Conservation (phyloP, 30 jellyfish, hydroid and myxozoan species). For the Rhopilema esculentum region DNA sequence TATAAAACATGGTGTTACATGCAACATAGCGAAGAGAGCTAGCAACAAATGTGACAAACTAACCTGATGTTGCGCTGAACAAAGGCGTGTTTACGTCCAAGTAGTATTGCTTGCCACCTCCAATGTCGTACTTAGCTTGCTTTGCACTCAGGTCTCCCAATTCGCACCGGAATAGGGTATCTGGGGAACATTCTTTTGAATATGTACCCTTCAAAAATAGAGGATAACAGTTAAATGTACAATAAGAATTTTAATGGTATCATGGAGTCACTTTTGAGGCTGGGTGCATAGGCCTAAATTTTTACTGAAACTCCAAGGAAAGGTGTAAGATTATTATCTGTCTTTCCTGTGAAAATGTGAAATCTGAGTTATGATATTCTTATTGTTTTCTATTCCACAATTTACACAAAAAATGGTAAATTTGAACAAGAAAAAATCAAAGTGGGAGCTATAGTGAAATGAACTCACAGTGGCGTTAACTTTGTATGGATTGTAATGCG, state of each 20-base stretch:
- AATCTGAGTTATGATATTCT: no score
- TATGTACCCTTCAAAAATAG: conserved; percentile 10
- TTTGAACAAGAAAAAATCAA: no score
- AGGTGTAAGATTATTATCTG: no score
- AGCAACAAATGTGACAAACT: not conserved
- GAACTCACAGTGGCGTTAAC: conserved; percentile 61
- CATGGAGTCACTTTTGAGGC: not conserved
- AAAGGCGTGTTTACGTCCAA: conserved; percentile 81
- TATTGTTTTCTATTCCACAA: no score
- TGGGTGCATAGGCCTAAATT: not conserved
- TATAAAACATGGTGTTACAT: not conserved
- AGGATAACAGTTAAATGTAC: not conserved
- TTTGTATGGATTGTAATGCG: conserved; percentile 89
- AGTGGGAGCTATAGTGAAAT: no score
- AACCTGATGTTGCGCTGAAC: conserved; percentile 82
- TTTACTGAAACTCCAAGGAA: not conserved
- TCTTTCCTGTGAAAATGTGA: no score
- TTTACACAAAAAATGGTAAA: no score
- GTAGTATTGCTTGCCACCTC: conserved; percentile 90
- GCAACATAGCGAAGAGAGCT: no score
- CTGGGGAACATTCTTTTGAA: conserved; percentile 66
- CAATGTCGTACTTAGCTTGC: conserved; percentile 85
- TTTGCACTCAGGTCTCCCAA: conserved; percentile 87
- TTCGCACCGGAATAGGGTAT: conserved; percentile 87
- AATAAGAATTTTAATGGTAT: no score